phyloP scores from a whole-genome alignment of 2,797 vertebrate species.

The Loriculus beryllinus region DNA sequence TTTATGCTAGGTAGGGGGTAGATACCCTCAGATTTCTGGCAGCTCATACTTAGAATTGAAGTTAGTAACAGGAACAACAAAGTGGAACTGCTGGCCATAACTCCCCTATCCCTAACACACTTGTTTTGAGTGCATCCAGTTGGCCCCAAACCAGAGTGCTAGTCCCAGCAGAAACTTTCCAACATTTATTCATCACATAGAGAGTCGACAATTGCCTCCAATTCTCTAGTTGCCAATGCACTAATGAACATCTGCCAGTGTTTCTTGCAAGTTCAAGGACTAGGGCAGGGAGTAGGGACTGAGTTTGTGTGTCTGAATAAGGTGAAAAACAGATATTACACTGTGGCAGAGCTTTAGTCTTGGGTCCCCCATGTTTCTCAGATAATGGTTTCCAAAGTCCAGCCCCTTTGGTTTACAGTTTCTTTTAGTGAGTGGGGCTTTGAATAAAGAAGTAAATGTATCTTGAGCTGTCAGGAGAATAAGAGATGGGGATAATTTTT shows the following conservation, averaged over 20 bases:
- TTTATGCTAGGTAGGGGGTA: not conserved
- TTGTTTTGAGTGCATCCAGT: conserved; percentile 19
- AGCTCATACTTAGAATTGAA: conserved; percentile 59
- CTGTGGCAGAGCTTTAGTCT: not conserved
- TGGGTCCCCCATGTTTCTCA: not conserved
- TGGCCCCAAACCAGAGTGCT: conserved; percentile 63
- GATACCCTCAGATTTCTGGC: conserved; percentile 49
- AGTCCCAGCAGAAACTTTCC: conserved; percentile 50
- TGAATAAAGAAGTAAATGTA: not conserved
- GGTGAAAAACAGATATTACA: not conserved
- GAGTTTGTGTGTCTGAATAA: conserved; percentile 10
- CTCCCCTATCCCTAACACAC: not conserved
- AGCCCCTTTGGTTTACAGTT: not conserved
- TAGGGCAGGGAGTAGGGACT: conserved; percentile 1
- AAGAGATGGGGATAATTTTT: not conserved
- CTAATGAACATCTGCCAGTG: conserved; percentile 76
- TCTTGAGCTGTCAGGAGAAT: not conserved
- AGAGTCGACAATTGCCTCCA: conserved; percentile 56
- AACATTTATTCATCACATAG: conserved; percentile 64
- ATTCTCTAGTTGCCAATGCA: conserved; percentile 42
- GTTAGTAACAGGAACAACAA: conserved; percentile 47
- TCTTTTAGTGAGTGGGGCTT: not conserved
- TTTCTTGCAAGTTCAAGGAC: conserved; percentile 74
- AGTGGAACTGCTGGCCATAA: conserved; percentile 37
- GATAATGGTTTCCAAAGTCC: not conserved